Percentiles rank a stretch among this genome's conserved stretches.
phyloP scores from a whole-genome alignment of 2,113 vertebrate species.

The Pseudorectes ferrugineus region DNA sequence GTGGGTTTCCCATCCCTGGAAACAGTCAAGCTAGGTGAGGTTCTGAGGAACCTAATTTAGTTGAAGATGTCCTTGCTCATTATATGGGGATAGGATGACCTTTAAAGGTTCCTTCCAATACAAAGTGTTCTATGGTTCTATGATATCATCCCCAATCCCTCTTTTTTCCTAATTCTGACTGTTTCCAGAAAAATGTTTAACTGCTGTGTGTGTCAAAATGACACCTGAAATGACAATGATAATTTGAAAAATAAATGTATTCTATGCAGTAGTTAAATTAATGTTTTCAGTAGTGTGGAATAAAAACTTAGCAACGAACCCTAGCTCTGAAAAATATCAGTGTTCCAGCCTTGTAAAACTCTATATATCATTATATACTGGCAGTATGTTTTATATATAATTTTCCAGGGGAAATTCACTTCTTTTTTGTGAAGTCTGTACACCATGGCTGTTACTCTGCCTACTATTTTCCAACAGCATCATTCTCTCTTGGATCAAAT shows the following conservation, averaged over 20 bases:
- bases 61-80: not conserved
- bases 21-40: not conserved
- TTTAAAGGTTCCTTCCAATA: not conserved
- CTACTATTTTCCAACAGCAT: not conserved
- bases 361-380: not conserved
- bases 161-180: not conserved
- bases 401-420: not conserved
- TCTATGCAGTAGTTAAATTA: not conserved
- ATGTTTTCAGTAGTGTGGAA: not conserved
- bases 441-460: not conserved
- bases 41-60: not conserved
- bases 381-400: not conserved
- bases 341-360: not conserved
- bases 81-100: not conserved
- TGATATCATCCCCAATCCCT: not conserved
- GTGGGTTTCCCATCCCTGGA: not conserved
- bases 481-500: not conserved
- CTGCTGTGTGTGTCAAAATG: not conserved
- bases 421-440: not conserved
- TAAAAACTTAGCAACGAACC: not conserved
- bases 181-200: not conserved
- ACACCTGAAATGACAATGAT: not conserved
- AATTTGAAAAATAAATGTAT: not conserved
- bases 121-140: not conserved
- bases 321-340: not conserved